Conservation (phyloP, 2,113 vertebrate genomes). For the Terrapene triunguis region DNA sequence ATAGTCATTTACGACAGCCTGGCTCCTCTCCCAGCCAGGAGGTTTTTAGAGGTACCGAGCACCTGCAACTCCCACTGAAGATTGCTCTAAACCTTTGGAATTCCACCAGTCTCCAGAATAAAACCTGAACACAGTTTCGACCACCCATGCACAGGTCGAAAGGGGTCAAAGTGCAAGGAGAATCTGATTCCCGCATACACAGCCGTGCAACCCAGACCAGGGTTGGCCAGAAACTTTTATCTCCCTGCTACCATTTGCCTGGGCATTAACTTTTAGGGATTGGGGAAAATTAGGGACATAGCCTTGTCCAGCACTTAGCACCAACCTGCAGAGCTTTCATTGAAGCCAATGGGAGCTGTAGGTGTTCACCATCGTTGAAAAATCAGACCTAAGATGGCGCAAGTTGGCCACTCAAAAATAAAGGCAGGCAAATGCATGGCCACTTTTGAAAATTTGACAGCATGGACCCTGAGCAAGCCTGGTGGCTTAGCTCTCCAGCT, state of each 20-base stretch:
- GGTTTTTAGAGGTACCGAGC: not conserved
- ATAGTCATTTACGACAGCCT: not conserved
- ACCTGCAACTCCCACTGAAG: not conserved
- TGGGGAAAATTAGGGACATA: not conserved
- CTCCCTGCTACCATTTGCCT: not conserved
- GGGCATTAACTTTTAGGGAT: not conserved
- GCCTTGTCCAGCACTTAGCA: not conserved
- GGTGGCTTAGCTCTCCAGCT: not conserved
- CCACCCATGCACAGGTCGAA: not conserved
- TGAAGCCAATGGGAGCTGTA: not conserved
- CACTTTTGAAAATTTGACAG: not conserved
- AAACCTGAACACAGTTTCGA: not conserved
- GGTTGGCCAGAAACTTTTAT: not conserved
- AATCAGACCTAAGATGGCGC: not conserved
- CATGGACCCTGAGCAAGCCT: not conserved
- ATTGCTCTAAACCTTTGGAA: not conserved
- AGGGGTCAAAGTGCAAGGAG: not conserved
- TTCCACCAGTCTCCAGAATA: not conserved
- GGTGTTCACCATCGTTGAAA: not conserved
- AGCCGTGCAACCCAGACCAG: not conserved
- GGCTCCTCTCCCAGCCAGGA: not conserved
- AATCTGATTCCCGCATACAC: not conserved
- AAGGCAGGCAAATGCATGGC: accelerated
- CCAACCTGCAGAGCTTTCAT: not conserved
- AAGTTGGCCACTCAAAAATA: accelerated